These are phyloP conservation scores for Hippopotamyrus pictus DNA, from an alignment of 2,797 vertebrate species.

Conservation along the genomic window DNA sequence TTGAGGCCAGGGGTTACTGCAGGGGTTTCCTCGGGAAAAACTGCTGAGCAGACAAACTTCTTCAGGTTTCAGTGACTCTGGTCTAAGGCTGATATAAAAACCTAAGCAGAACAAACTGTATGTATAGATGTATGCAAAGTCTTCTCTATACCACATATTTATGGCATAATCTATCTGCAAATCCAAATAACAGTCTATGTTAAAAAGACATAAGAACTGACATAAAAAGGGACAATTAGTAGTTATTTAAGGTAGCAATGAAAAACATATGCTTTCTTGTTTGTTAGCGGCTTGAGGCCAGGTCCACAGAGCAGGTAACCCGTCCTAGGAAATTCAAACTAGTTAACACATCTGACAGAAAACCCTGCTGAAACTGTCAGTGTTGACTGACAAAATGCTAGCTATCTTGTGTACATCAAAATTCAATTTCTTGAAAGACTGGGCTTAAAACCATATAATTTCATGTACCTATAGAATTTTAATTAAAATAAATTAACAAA, in stretches of 20 bases:
- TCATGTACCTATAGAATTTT: not conserved
- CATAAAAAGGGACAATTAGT: not conserved
- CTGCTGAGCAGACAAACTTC: not conserved
- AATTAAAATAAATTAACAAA: not conserved
- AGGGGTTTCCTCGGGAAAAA: not conserved
- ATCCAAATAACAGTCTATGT: not conserved
- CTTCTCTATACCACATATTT: not conserved
- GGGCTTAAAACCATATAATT: not conserved
- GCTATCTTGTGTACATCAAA: not conserved
- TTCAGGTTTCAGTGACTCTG: not conserved
- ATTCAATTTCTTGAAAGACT: not conserved
- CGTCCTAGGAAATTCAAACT: not conserved
- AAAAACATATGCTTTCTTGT: not conserved
- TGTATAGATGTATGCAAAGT: not conserved
- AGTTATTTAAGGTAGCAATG: not conserved
- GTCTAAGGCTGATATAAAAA: not conserved
- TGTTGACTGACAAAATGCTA: not conserved
- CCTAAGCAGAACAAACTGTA: not conserved
- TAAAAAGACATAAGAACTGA: no score
- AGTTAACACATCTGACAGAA: not conserved
- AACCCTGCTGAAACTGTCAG: not conserved
- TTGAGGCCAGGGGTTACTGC: not conserved
- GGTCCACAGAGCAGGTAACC: not conserved
- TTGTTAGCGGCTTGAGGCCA: not conserved
- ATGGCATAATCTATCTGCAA: not conserved